phyloP scores from a whole-genome alignment of 2,888 invertebrate species.

The Melikaiella ostensackeni region DNA sequence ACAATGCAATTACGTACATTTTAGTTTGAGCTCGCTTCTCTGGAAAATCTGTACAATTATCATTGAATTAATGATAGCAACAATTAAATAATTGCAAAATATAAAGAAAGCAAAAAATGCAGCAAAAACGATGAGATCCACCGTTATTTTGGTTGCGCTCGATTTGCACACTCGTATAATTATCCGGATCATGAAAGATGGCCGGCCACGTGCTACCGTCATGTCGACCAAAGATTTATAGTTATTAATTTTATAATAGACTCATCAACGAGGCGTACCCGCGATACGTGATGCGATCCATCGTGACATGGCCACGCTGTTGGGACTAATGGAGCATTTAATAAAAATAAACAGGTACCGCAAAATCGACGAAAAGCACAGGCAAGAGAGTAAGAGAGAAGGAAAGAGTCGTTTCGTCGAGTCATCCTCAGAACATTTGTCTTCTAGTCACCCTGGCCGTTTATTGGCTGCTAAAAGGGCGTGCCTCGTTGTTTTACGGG shows the following conservation, averaged over 20 bases:
- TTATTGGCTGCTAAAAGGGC: conserved; percentile 45
- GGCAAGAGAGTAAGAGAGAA: conserved; percentile 21
- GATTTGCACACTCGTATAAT: conserved; percentile 71
- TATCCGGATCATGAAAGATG: conserved; percentile 72
- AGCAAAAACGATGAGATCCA: conserved; percentile 37
- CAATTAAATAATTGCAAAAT: not conserved
- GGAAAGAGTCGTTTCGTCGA: conserved; percentile 45
- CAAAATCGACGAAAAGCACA: conserved; percentile 40
- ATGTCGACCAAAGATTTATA: conserved; percentile 47
- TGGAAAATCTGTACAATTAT: not conserved
- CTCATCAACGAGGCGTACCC: conserved; percentile 44
- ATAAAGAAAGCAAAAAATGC: not conserved
- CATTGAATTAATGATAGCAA: not conserved
- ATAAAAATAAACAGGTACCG: conserved; percentile 54
- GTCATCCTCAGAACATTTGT: conserved; percentile 57
- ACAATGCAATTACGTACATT: not conserved
- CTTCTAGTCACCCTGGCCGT: conserved; percentile 47
- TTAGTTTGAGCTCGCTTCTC: not conserved
- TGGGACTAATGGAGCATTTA: conserved; percentile 50
- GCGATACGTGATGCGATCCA: conserved; percentile 41
- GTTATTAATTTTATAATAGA: conserved; percentile 53
- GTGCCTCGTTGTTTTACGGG: conserved; percentile 44
- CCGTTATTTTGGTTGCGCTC: conserved; percentile 68
- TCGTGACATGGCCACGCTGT: conserved; percentile 45
- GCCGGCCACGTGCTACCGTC: conserved; percentile 71